Percentiles rank a stretch among this genome's conserved stretches.
Conservation (phyloP, 2,888 invertebrate genomes). For the Ormyrus rosae region DNA sequence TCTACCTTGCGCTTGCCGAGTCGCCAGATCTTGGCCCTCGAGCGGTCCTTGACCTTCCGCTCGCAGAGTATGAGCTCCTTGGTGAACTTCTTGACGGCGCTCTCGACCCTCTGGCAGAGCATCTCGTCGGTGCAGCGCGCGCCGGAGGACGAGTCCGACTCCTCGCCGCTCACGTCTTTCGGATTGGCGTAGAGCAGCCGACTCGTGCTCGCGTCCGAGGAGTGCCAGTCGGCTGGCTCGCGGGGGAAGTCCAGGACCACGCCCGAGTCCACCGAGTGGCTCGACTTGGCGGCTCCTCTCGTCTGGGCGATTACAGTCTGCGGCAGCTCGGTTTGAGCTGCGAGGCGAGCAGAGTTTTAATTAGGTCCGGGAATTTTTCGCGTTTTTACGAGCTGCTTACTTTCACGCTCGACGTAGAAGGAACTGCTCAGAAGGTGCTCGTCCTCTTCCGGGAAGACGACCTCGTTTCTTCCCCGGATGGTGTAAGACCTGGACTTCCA, state of each 20-base stretch:
- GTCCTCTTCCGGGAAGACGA: too few species aligned
- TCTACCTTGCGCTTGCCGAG: slow-evolving; percentile 16
- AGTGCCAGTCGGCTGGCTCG: not conserved
- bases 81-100: slow-evolving; percentile 63
- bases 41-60: slow-evolving; percentile 53
- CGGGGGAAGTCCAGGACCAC: slow-evolving; percentile 60
- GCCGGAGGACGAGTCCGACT: not conserved
- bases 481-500: too few species aligned
- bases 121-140: slow-evolving; percentile 34
- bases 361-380: too few species aligned
- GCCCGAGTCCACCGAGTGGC: slow-evolving; percentile 62
- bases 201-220: slow-evolving; percentile 5
- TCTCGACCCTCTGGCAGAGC: slow-evolving; percentile 62
- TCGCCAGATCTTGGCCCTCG: slow-evolving; percentile 24
- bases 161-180: not conserved
- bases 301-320: not conserved
- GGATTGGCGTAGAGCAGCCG: not conserved
- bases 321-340: too few species aligned
- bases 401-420: too few species aligned
- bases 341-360: too few species aligned
- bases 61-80: slow-evolving; percentile 64
- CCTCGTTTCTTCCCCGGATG: too few species aligned
- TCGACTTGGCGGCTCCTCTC: not conserved
- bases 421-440: too few species aligned
- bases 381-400: too few species aligned